Base-by-base conservation (phyloP, 2,113 vertebrate species). In the Geothlypis trichas region DNA sequence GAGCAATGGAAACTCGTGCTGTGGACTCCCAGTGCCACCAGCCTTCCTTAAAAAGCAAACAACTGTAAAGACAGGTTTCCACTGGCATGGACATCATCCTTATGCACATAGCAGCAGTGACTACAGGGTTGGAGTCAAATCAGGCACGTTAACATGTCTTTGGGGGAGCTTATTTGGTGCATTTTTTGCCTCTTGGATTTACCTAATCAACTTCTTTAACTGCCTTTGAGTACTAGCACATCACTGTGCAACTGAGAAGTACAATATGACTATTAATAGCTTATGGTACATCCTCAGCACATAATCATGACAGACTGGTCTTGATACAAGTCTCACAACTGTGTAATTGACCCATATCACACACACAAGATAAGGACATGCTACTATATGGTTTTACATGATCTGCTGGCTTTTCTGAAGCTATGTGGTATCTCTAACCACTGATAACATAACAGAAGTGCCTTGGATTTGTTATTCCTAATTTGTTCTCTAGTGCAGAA, bases 341-440 rank as follows among this genome's bases (percentile, higher is more conserved):
- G 49, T 49, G 28, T 90, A 86, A 94, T 59, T 86, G 76, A 90
- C 69, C 69, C 71, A 63, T 59, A 93, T 52, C 62, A 83, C 8
- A 1, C n/a, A 61, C 44, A 58, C 46, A 74, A 82, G 71, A 84
- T 73, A 93, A 80, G n/a, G 27, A 71, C 57, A 59, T 31, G 39
- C 46, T 77, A 33, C 76, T 84, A 49, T 73, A 87, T 5, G 7
- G 30, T 80, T 88, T 92, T 67, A 92, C 93, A 78, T 18, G n/a
- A 92, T 59, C 63, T 80, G 28, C 39, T 94, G 72, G 31, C 44
- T 90, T 87, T 87, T 86, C 77, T 68, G 37, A 90, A 94, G 52
- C 24, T 52, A 71, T 49, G 35, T 24, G 28, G 61, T 83, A 76
- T 81, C 67, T 93, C 88, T 51, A 95, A 61, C 21, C 55, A 71